These are phyloP conservation scores for Coreius guichenoti DNA, from an alignment of 2,797 vertebrate species.

Conservation along the genomic window DNA sequence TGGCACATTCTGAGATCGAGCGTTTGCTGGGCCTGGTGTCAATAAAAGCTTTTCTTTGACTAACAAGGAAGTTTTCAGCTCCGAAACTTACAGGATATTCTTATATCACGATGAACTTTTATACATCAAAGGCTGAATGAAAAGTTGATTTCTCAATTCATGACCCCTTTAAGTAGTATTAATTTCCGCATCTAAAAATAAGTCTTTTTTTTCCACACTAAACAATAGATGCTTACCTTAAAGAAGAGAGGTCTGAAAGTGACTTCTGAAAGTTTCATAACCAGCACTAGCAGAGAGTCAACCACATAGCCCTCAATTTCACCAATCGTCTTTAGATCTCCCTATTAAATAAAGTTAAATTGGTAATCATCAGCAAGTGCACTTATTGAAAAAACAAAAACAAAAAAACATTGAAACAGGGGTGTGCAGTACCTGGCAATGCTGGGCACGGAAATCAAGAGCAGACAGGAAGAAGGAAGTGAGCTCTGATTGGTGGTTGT, in stretches of 20 bases:
- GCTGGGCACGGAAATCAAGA: slow-evolving; percentile 87
- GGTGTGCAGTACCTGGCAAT: slow-evolving; percentile 77
- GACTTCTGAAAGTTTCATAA: slow-evolving; percentile 95
- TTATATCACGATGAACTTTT: too few species aligned
- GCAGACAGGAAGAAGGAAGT: slow-evolving; percentile 89
- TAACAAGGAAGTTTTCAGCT: too few species aligned
- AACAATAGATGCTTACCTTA: slow-evolving; percentile 79
- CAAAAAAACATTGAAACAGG: not conserved
- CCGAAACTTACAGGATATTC: too few species aligned
- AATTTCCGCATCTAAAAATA: not conserved
- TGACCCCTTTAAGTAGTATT: too few species aligned
- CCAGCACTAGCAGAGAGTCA: slow-evolving; percentile 88
- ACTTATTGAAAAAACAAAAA: not conserved
- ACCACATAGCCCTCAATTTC: slow-evolving; percentile 84
- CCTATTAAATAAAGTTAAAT: slow-evolving; percentile 71
- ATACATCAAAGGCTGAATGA: too few species aligned
- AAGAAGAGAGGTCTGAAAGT: slow-evolving; percentile 96
- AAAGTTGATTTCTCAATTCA: too few species aligned
- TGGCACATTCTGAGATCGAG: too few species aligned
- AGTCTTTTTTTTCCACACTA: not conserved
- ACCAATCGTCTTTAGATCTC: slow-evolving; percentile 81
- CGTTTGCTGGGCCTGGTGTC: too few species aligned
- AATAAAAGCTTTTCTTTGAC: too few species aligned
- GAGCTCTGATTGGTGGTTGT: slow-evolving; percentile 88
- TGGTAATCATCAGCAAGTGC: not conserved